Evolutionary conservation across 2,888 invertebrate species (phyloP), one percentile per base, ranked within the genome.

Genomic region (Polyommatus iphigenia): DNA sequence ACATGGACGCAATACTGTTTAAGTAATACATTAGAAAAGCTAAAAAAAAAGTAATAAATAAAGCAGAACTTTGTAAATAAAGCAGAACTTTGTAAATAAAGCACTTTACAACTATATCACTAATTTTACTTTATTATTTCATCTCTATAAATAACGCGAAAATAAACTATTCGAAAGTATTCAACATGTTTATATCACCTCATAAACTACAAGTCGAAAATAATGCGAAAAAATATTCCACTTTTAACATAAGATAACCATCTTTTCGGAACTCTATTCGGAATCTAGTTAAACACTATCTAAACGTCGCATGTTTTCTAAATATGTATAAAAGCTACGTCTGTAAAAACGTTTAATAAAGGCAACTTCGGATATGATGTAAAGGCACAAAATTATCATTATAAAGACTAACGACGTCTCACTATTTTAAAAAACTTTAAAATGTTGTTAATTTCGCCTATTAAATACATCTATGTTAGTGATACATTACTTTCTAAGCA

Each of bases 351-450:
- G 86, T 85, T 86, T 83, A 85, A 85, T 86, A 88, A 93, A 93
- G 92, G 92, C 92, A 91, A 88, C 87, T 88, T 92, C 88, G 85
- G 92, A 93, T 92, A 92, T 93, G 93, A 93, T 90, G 90, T 85
- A 88, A 93, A 94, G 93, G 93, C 93, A 93, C 93, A 89, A 90
- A 89, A 85, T 85, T 83, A 83, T 82, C 81, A 82, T 82, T 80
- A 87, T 86, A 88, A 84, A 85, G 86, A 85, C 86, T 85, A 84
- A 84, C 84, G 84, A 85, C 85, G 84, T 86, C 86, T 83, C 81
- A 80, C 80, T 84, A 85, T 85, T 80, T 82, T 81, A 84, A 85
- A 85, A 87, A 86, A 86, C 83, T 82, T 84, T 88, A 85, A 82
- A 86, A 84, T 84, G 86, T 85, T 83, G 82, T 82, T 83, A 79